Evolutionary conservation across 1,140 invertebrate genomes (phyloP), one percentile per base, ranked within the genome.

Genomic region (Aethina tumida): DNA sequence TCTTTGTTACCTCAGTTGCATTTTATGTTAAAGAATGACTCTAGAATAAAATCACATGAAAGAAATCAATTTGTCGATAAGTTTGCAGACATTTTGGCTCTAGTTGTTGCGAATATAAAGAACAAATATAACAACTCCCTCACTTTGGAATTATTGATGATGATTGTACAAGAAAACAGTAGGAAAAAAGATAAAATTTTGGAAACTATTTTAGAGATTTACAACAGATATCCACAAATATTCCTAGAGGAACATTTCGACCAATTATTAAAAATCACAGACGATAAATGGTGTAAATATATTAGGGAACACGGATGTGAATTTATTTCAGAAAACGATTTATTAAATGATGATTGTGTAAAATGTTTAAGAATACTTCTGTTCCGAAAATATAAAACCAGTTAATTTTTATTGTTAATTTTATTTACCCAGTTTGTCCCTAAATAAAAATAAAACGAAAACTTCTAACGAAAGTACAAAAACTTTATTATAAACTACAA

Each of bases 1-100:
- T 43, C 45, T 10, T 39, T 73, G 70, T 73, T 4, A 81, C 77
- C 77, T 43, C 82, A 12, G 32, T 50, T 39, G 35, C 49, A 30
- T 36, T 53, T 10, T 15, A 41, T 31, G 5, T 18, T 39, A 5
- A 9, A 14, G 7, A 37, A 31, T 14, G 12, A 35, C 28, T 13
- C 6, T 30, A 18, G 14, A 12, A 15, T 19, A 29, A n/a, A 20
- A 6, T 26, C 10, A 12, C 5, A 18, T 39, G 46, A 3, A 35
- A 33, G 17, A 20, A 18, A 26, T 14, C 14, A 25, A 45, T 24
- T 33, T 55, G 26, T 22, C 26, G 7, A 42, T 35, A 13, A 28
- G 43, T 22, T 5, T 42, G 13, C 22, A 39, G 17, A 45, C 43
- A 39, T 33, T 50, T 35, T 33, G 45, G 29, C n/a, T n/a, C 37